Base-by-base conservation (phyloP, 2,113 vertebrate species). In the Python bivittatus region DNA sequence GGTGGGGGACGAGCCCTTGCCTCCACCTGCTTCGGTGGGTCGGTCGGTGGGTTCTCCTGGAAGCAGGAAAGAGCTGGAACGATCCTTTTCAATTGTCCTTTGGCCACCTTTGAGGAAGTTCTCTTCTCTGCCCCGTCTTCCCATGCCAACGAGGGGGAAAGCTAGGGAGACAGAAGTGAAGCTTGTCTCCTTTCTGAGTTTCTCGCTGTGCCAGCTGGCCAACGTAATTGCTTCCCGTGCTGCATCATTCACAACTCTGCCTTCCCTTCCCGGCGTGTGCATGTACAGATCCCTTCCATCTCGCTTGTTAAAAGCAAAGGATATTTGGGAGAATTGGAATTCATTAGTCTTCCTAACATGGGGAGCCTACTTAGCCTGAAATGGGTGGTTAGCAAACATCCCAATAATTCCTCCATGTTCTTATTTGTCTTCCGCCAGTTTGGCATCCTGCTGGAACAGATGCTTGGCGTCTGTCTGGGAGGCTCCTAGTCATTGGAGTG, bases 311-410 rank as follows among this genome's bases (percentile, higher is more conserved):
- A 97, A 97, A 97, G 96, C 97, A 95, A 94, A 95, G 95, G 96
- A 96, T 97, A 96, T 97, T 97, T 97, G 93, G 95, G 92, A 97
- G 96, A 96, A 97, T 97, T 96, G 96, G 96, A 97, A 97, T 97
- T 96, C 97, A 97, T 97, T 97, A 97, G 97, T 96, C 96, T 97
- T 95, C 95, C 95, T 97, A 96, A 96, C 97, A 96, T 95, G 96
- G 97, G 96, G 96, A 96, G 97, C 95, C 96, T 96, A 97, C 97
- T 97, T 97, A 97, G 97, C 93, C 96, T 96, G 96, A 97, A 97
- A 97, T 97, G 96, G 97, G 97, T 96, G 97, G 97, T 97, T 97
- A 97, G 97, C 96, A 97, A 97, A 96, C 95, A 97, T 95, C 95
- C 96, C 95, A 96, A 96, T 96, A 96, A 97, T 97, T 97, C 96